phyloP scores from a whole-genome alignment of 2,113 vertebrate species.

The Alouatta palliata region DNA sequence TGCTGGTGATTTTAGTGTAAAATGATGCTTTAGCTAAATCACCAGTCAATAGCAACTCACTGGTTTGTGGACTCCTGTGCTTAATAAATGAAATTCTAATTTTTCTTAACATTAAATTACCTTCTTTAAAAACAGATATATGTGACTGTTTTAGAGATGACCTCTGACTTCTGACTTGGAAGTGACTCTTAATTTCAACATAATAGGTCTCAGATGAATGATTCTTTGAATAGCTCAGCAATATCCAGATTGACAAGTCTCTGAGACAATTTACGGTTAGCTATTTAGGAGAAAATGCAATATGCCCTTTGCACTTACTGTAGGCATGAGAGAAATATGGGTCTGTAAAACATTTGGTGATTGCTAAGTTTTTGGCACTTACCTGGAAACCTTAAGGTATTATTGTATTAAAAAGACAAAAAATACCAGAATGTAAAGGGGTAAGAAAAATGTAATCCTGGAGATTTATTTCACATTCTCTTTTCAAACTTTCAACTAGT shows the following conservation, averaged over 20 bases:
- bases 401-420: background rate
- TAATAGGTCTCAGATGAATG: conserved; percentile 64
- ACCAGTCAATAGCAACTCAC: conserved; percentile 45
- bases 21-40: background rate
- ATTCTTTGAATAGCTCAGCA: conserved; percentile 51
- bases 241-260: conserved; percentile 54
- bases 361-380: conserved; percentile 36
- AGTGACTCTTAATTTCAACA: conserved; percentile 65
- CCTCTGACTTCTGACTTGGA: conserved; percentile 64
- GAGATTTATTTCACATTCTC: background rate
- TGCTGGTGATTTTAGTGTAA: conserved; percentile 3
- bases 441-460: background rate
- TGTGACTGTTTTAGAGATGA: conserved; percentile 55
- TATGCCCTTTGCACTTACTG: conserved; percentile 25
- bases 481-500: background rate
- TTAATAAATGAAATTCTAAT: conserved; percentile 63
- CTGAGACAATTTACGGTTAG: conserved; percentile 48
- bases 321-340: background rate
- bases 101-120: conserved; percentile 57
- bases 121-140: conserved; percentile 52
- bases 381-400: background rate
- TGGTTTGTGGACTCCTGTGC: conserved; percentile 23
- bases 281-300: conserved; percentile 47
- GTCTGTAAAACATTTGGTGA: conserved; percentile 36
- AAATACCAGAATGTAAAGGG: background rate